A percentile compares a stretch with the other conserved stretches of the same genome.
Evolutionary conservation across 2,888 invertebrate species (phyloP).

Genomic region (Temnothorax rugatulus): DNA sequence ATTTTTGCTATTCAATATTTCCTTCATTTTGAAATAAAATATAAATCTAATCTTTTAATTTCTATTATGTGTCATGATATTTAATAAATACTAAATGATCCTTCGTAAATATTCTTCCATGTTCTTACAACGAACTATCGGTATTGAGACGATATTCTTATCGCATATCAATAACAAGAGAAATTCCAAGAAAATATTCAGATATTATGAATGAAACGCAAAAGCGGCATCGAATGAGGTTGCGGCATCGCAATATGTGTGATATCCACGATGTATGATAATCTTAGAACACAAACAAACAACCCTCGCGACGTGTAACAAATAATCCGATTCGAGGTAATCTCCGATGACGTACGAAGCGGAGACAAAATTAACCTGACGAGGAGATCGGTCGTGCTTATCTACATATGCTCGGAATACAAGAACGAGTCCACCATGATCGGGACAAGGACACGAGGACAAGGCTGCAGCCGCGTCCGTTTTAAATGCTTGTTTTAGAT

Average conservation of each 20-base stretch:
- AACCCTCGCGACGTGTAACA: conserved; percentile 15
- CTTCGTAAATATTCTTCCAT: neutral
- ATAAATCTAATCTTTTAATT: neutral
- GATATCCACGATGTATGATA: conserved; percentile 22
- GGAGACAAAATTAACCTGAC: conserved; percentile 39
- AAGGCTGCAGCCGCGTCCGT: neutral
- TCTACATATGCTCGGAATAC: neutral
- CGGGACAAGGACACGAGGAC: conserved; percentile 4
- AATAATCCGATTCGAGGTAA: conserved; percentile 3
- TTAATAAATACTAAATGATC: neutral
- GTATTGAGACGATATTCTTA: neutral
- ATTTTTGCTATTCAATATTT: neutral
- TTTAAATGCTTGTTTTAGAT: neutral
- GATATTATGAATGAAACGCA: neutral
- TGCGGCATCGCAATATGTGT: neutral
- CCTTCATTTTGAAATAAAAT: neutral
- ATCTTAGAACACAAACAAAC: conserved; percentile 20
- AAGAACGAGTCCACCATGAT: conserved; percentile 15
- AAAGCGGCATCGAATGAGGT: neutral
- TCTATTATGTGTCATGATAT: neutral
- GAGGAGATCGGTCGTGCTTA: conserved; percentile 4
- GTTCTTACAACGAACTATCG: neutral
- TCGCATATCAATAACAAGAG: neutral
- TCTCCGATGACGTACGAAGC: conserved; percentile 33
- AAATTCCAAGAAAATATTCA: neutral